Evolutionary conservation across 2,888 invertebrate species (phyloP).

Genomic region (Aphrophora alni): DNA sequence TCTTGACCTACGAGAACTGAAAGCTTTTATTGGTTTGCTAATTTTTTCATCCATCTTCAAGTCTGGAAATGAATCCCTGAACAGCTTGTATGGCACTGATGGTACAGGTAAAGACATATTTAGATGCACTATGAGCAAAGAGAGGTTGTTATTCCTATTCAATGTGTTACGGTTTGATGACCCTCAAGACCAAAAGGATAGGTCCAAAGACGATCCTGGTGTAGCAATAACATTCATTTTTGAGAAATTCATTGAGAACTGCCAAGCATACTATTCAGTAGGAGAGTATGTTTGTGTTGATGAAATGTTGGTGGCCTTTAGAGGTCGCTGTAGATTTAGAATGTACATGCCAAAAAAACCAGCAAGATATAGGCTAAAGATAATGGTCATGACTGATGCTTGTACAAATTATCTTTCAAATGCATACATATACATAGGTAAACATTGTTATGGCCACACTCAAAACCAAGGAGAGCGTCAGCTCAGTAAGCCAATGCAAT

Average conservation of each 20-base stretch:
- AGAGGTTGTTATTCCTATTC: constrained; percentile 19
- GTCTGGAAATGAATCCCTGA: constrained; percentile 6
- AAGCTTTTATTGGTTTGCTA: constrained; percentile 25
- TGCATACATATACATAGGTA: constrained; percentile 15
- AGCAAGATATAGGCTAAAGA: constrained; percentile 13
- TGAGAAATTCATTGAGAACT: constrained; percentile 16
- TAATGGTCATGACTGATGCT: constrained; percentile 22
- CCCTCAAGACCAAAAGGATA: neutral
- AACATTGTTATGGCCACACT: neutral
- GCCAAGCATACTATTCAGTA: neutral
- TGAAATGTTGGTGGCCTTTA: constrained; percentile 26
- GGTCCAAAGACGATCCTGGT: neutral
- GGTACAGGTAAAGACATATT: constrained; percentile 22
- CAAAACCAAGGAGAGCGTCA: neutral
- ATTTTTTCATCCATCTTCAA: constrained; percentile 22
- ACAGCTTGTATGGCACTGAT: constrained; percentile 18
- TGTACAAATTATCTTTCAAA: constrained; percentile 1
- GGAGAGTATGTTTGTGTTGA: constrained; percentile 10
- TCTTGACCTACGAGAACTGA: constrained; percentile 7
- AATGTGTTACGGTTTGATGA: constrained; percentile 25
- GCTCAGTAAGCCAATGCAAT: constrained; percentile 51
- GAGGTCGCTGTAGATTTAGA: neutral
- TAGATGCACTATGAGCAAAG: constrained; percentile 23
- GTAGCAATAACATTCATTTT: neutral
- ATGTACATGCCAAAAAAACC: constrained; percentile 18